Evolutionary conservation across 1,140 invertebrate genomes (phyloP).

Genomic region (Acromyrmex charruanus): DNA sequence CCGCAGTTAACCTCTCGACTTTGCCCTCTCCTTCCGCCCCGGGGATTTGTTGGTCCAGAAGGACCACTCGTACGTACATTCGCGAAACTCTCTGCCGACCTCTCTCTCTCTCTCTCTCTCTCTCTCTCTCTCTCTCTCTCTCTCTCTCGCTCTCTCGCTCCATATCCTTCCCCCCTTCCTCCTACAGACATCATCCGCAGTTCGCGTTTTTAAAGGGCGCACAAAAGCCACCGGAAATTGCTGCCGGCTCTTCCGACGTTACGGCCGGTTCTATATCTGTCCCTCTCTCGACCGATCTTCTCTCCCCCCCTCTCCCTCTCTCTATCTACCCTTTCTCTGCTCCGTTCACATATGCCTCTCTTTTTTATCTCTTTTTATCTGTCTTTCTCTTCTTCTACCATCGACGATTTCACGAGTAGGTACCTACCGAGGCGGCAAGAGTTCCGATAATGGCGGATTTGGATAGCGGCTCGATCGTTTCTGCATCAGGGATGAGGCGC

Average conservation of each 20-base stretch:
- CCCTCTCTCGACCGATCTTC: slow-evolving; percentile 49
- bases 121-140: slow-evolving; percentile 13
- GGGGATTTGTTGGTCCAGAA: slow-evolving; percentile 78
- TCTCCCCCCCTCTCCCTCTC: not conserved
- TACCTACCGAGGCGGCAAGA: slow-evolving; percentile 74
- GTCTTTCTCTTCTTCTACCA: slow-evolving; percentile 35
- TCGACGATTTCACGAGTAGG: slow-evolving; percentile 73
- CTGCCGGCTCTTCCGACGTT: slow-evolving; percentile 78
- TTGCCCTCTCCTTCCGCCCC: slow-evolving; percentile 60
- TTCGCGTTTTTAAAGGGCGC: slow-evolving; percentile 78
- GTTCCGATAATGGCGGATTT: slow-evolving; percentile 81
- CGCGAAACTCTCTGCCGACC: slow-evolving; percentile 73
- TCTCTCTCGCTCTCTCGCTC: not conserved
- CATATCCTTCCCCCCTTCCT: slow-evolving; percentile 41
- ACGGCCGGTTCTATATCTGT: slow-evolving; percentile 74
- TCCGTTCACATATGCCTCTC: slow-evolving; percentile 25
- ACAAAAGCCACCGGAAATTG: slow-evolving; percentile 82
- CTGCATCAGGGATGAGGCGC: slow-evolving; percentile 47
- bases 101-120: slow-evolving; percentile 52
- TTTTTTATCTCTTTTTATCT: slow-evolving; percentile 14
- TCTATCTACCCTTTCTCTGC: slow-evolving; percentile 4
- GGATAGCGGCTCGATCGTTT: slow-evolving; percentile 71
- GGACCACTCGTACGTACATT: slow-evolving; percentile 78
- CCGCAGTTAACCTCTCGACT: slow-evolving; percentile 76
- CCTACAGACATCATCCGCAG: slow-evolving; percentile 64